Evolutionary conservation across 2,888 invertebrate genomes (phyloP).

Genomic region (Hemaris fuciformis): DNA sequence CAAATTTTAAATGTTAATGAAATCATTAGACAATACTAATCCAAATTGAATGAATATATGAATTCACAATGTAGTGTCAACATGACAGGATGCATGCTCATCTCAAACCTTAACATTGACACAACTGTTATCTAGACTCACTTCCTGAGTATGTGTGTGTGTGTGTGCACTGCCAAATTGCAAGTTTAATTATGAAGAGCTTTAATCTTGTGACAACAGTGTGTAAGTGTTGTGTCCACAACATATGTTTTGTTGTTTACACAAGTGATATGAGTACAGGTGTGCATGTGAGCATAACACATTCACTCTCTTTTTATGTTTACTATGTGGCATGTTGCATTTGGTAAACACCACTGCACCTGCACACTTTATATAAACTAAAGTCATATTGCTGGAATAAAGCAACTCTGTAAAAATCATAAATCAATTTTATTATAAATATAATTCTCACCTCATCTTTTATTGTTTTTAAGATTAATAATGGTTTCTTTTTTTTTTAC

Average conservation of each 20-base stretch:
- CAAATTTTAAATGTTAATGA: background rate
- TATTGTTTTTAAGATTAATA: too few species aligned
- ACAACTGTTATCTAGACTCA: background rate
- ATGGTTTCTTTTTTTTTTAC: too few species aligned
- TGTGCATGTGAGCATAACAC: background rate
- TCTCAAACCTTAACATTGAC: background rate
- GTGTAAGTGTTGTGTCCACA: background rate
- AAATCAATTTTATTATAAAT: too few species aligned
- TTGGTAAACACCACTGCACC: background rate
- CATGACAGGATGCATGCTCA: background rate
- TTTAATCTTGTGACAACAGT: too few species aligned
- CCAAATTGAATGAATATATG: background rate
- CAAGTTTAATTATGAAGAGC: background rate
- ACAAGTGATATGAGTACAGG: background rate
- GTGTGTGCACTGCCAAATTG: background rate
- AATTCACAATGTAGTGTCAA: background rate
- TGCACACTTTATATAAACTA: background rate
- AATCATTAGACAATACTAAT: background rate
- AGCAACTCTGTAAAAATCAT: too few species aligned
- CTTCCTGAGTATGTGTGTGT: background rate
- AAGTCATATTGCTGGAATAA: too few species aligned
- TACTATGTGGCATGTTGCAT: background rate
- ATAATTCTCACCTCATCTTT: too few species aligned
- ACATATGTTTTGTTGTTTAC: background rate
- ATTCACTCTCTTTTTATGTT: background rate